Evolutionary conservation across 1,140 invertebrate species (phyloP).

Genomic region (Eufriesea mexicana): DNA sequence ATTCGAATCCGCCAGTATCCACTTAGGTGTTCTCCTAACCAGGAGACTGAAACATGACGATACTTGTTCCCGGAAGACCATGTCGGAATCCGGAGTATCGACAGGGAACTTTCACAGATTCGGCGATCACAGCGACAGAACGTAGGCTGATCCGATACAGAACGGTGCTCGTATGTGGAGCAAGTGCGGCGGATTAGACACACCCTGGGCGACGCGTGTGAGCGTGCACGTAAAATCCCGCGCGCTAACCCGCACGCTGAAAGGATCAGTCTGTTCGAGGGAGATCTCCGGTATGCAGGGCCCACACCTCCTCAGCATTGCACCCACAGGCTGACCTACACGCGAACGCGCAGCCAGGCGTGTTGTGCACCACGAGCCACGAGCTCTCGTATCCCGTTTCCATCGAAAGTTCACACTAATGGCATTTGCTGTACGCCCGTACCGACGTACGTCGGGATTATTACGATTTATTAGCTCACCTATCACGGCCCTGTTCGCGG

Average conservation of each 20-base stretch:
- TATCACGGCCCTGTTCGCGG: conserved; percentile 71
- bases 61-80: too few relatives aligned
- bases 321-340: conserved; percentile 72
- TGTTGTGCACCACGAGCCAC: conserved; percentile 6
- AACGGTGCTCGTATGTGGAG: background rate
- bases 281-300: conserved; percentile 65
- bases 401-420: conserved; percentile 79
- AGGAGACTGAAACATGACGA: too few relatives aligned
- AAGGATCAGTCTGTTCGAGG: conserved; percentile 53
- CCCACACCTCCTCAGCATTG: conserved; percentile 62
- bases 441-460: conserved; percentile 41
- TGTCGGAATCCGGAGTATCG: too few relatives aligned
- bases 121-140: background rate
- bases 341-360: conserved; percentile 46
- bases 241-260: conserved; percentile 13
- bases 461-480: conserved; percentile 76
- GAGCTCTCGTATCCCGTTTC: conserved; percentile 66
- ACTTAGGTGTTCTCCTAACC: too few relatives aligned
- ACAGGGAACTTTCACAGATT: background rate
- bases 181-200: conserved; percentile 40
- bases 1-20: too few relatives aligned
- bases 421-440: conserved; percentile 71
- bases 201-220: conserved; percentile 32
- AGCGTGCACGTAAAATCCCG: conserved; percentile 4
- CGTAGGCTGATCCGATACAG: background rate